Evolutionary conservation across 2,888 invertebrate genomes (phyloP).

Genomic region (Drosophila limbata): DNA sequence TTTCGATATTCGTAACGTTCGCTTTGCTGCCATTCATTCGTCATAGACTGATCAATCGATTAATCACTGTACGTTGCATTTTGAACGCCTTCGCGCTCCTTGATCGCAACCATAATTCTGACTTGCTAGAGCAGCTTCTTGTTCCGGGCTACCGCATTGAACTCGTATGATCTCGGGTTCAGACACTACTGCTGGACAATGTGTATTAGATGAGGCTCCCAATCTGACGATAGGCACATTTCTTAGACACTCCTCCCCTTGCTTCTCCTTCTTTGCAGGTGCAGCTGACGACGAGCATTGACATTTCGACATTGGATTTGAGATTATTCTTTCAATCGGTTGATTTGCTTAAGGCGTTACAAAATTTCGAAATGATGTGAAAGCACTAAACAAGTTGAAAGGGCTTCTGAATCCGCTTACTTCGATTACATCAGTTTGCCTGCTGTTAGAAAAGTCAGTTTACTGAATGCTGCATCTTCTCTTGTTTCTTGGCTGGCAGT

Average conservation of each 20-base stretch:
- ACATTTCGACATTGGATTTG: conserved; percentile 21
- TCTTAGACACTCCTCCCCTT: not conserved
- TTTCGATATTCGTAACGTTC: not conserved
- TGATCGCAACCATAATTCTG: conserved; percentile 15
- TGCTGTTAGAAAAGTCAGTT: not conserved
- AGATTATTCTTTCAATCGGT: conserved; percentile 1
- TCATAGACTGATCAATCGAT: conserved; percentile 14
- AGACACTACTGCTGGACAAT: not conserved
- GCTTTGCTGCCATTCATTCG: not conserved
- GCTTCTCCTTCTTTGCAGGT: not conserved
- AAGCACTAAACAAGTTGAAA: not conserved
- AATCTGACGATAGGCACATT: not conserved
- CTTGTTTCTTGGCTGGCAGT: conserved; percentile 30
- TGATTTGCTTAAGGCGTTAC: not conserved
- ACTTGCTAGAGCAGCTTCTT: not conserved
- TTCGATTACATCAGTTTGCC: conserved; percentile 19
- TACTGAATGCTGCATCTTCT: conserved; percentile 38
- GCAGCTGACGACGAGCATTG: not conserved
- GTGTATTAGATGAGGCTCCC: not conserved
- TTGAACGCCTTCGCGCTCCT: not conserved
- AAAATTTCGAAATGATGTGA: conserved; percentile 5
- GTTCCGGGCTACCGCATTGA: conserved; percentile 4
- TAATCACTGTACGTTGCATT: conserved; percentile 41
- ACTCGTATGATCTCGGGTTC: conserved; percentile 35
- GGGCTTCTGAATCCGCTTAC: conserved; percentile 7